Evolutionary conservation across 2,797 vertebrate genomes (phyloP).

Genomic region (Florisuga fusca): DNA sequence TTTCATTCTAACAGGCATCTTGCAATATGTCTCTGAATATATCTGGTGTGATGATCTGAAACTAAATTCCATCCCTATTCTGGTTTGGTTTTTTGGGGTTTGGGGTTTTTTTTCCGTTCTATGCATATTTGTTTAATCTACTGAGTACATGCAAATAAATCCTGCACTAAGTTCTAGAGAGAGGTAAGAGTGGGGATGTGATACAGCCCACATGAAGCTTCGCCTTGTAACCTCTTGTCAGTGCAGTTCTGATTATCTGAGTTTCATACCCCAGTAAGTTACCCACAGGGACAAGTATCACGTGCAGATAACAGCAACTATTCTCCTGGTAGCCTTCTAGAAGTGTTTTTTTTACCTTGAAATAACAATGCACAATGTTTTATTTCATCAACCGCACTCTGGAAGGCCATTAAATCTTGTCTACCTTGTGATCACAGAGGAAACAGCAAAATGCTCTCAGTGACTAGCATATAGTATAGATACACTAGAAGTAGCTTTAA

Average conservation of each 20-base stretch:
- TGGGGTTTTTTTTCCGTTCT: background rate
- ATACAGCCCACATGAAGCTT: background rate
- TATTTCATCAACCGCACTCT: background rate
- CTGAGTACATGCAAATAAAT: background rate
- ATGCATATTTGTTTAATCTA: background rate
- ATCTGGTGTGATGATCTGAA: background rate
- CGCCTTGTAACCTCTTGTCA: background rate
- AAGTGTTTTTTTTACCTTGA: background rate
- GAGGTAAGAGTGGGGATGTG: background rate
- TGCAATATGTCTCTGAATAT: background rate
- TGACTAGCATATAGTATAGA: accelerated
- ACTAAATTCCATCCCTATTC: background rate
- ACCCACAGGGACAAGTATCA: background rate
- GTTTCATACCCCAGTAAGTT: background rate
- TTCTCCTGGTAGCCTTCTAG: background rate
- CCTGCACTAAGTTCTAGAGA: background rate
- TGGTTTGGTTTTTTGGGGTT: background rate
- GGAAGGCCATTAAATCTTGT: background rate
- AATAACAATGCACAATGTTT: background rate
- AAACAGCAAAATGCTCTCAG: background rate
- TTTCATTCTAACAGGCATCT: background rate
- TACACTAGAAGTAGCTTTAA: background rate
- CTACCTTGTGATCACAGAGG: background rate
- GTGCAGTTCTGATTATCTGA: background rate
- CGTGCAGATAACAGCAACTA: background rate